These are phyloP conservation scores for Psittacula echo DNA, from an alignment of 2,797 vertebrate genomes.

Conservation along the genomic window DNA sequence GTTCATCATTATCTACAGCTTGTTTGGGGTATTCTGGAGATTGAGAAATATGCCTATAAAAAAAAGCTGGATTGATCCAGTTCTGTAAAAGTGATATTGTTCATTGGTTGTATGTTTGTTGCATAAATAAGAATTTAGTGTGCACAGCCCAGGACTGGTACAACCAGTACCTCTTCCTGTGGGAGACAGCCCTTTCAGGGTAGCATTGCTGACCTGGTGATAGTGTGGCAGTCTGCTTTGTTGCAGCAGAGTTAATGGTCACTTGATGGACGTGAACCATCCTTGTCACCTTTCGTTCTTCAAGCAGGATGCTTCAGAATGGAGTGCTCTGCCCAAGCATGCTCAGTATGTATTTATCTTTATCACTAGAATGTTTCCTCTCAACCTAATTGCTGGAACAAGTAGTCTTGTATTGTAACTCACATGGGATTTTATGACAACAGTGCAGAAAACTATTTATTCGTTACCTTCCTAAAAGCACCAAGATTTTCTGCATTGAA, in stretches of 20 bases:
- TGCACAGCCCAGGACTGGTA: constrained; percentile 41
- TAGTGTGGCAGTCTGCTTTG: constrained; percentile 48
- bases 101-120: constrained; percentile 74
- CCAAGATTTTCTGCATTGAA: constrained; percentile 64
- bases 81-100: constrained; percentile 73
- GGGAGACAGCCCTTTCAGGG: constrained; percentile 37
- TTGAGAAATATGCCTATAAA: constrained; percentile 71
- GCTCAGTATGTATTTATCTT: constrained; percentile 77
- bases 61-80: constrained; percentile 73
- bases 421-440: constrained; percentile 60
- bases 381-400: constrained; percentile 70
- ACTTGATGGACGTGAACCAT: constrained; percentile 72
- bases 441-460: constrained; percentile 62
- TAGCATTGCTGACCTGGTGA: constrained; percentile 13
- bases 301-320: constrained; percentile 77
- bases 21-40: constrained; percentile 70
- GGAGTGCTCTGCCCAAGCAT: constrained; percentile 77
- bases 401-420: constrained; percentile 71
- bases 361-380: constrained; percentile 75
- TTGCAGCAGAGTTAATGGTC: constrained; percentile 53
- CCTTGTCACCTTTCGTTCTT: constrained; percentile 72
- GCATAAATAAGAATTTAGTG: constrained; percentile 71
- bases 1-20: constrained; percentile 71
- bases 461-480: constrained; percentile 54
- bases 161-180: constrained; percentile 37